These are phyloP conservation scores for Conistra vaccinii DNA, from an alignment of 2,888 invertebrate species.

Conservation along the genomic window DNA sequence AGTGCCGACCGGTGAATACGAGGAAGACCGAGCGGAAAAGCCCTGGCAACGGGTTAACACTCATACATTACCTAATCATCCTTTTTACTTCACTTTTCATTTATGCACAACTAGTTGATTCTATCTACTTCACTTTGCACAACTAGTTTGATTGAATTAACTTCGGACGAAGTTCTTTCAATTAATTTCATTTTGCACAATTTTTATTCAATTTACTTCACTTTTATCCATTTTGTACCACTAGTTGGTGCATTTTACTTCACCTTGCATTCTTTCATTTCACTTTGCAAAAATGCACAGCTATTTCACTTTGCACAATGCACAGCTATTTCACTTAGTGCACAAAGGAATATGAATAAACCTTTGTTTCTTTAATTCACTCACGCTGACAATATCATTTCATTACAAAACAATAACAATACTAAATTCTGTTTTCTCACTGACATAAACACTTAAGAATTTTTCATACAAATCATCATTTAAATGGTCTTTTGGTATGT, in stretches of 20 bases:
- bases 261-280: slow-evolving; percentile 3
- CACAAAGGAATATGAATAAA: not conserved
- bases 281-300: slow-evolving; percentile 1
- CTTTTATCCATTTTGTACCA: not conserved
- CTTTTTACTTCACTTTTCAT: slow-evolving; percentile 33
- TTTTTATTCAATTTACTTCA: not conserved
- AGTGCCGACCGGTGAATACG: slow-evolving; percentile 74
- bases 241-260: slow-evolving; percentile 11
- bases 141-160: slow-evolving; percentile 9
- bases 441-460: not conserved
- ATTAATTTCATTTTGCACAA: slow-evolving; percentile 10
- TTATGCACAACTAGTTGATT: not conserved
- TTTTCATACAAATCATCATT: slow-evolving; percentile 3
- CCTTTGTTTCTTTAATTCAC: not conserved
- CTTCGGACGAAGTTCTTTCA: not conserved
- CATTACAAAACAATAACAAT: slow-evolving; percentile 3
- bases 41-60: slow-evolving; percentile 84
- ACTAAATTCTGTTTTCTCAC: slow-evolving; percentile 13
- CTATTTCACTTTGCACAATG: not conserved
- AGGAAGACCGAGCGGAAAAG: slow-evolving; percentile 79
- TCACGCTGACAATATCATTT: not conserved
- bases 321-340: not conserved
- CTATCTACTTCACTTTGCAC: slow-evolving; percentile 17
- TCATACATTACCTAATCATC: slow-evolving; percentile 42
- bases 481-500: slow-evolving; percentile 32